A percentile compares a stretch with the other conserved stretches of the same genome.
Evolutionary conservation across 92 coral and sea anemone genomes (phyloP).

Genomic region (Palythoa grandis): DNA sequence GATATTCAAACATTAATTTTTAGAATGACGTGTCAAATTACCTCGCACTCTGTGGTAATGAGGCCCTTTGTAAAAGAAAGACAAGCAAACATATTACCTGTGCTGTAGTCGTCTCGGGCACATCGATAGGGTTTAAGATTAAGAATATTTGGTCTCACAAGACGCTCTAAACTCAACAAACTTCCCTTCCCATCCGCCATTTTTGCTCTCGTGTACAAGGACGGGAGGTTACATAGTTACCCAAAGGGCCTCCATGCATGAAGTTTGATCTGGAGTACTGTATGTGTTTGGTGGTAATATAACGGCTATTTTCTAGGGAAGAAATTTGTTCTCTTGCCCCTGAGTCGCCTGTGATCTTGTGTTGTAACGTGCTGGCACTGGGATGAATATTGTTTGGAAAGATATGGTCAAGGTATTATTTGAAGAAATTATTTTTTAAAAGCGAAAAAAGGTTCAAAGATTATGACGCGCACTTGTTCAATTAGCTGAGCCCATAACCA

Average conservation of each 20-base stretch:
- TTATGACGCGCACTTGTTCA: background rate
- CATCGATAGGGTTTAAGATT: conserved; percentile 56
- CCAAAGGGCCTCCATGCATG: too few relatives aligned
- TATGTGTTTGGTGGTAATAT: too few relatives aligned
- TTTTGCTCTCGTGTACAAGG: conserved; percentile 10
- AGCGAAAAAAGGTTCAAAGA: background rate
- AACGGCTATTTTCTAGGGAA: too few relatives aligned
- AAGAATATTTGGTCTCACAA: conserved; percentile 58
- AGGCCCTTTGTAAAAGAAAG: background rate
- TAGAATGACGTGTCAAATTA: too few relatives aligned
- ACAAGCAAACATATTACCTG: conserved; percentile 21
- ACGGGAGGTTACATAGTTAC: background rate
- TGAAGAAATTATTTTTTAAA: too few relatives aligned
- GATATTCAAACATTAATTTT: too few relatives aligned
- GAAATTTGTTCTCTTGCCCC: too few relatives aligned
- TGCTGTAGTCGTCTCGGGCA: conserved; percentile 56
- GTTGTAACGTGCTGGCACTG: too few relatives aligned
- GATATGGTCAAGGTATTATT: too few relatives aligned
- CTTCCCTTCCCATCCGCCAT: background rate
- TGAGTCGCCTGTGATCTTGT: too few relatives aligned
- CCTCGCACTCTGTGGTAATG: background rate
- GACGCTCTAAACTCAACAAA: conserved; percentile 28
- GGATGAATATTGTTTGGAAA: too few relatives aligned
- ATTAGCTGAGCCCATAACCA: conserved; percentile 15
- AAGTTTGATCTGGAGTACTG: too few relatives aligned